A percentile compares a stretch with the other conserved stretches of the same genome.
phyloP scores from a whole-genome alignment of 1,140 invertebrate species.

The Drosophila kohkoa region DNA sequence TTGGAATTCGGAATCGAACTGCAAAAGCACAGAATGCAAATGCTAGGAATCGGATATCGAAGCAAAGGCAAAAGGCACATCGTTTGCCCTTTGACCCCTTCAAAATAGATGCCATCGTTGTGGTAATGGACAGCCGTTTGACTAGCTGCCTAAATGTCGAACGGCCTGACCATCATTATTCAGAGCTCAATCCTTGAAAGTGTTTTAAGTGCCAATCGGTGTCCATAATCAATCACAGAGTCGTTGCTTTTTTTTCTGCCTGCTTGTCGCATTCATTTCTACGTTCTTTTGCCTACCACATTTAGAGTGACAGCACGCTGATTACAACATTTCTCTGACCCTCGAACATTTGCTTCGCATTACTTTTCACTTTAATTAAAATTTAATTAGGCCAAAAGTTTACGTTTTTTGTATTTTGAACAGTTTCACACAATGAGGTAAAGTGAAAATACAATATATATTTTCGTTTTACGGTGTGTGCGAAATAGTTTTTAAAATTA shows the following conservation, averaged over 20 bases:
- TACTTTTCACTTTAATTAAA: not conserved
- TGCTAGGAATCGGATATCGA: constrained; percentile 1
- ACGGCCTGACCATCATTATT: constrained; percentile 54
- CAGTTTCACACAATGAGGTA: not conserved
- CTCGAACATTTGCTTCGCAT: not conserved
- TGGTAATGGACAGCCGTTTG: constrained; percentile 15
- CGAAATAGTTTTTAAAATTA: constrained; percentile 10
- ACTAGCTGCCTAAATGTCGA: not conserved
- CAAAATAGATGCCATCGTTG: constrained; percentile 12
- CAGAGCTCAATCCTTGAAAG: constrained; percentile 30
- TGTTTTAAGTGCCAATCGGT: constrained; percentile 66
- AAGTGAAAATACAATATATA: not conserved
- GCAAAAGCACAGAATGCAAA: not conserved
- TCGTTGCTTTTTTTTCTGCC: constrained; percentile 16
- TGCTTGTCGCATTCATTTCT: constrained; percentile 8
- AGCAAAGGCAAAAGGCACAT: not conserved
- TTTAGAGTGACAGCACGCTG: not conserved
- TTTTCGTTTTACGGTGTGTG: not conserved
- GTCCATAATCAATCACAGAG: constrained; percentile 75
- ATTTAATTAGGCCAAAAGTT: not conserved
- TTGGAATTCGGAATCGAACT: not conserved
- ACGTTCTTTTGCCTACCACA: not conserved
- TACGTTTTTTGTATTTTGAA: not conserved
- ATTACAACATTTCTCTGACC: too few species aligned
- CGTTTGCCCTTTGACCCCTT: constrained; percentile 23